Evolutionary conservation across 1,140 invertebrate species (phyloP), one percentile per base, ranked within the genome.

Genomic region (Drosophila athabasca): DNA sequence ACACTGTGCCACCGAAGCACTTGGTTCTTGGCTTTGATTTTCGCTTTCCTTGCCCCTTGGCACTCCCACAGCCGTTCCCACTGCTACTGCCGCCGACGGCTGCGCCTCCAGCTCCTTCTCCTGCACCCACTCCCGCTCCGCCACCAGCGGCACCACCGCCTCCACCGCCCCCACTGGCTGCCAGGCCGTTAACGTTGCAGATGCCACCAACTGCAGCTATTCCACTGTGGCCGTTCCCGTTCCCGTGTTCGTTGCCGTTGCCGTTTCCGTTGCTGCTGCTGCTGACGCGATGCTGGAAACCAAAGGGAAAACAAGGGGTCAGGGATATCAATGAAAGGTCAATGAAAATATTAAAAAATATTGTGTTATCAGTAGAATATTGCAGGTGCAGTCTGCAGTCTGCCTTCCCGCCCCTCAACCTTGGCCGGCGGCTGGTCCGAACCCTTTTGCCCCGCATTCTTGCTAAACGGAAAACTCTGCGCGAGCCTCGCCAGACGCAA

Each of bases 1-100:
- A 94, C 92, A 94, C 92, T 93, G 93, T 93, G 88, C 93, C 93
- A 91, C 90, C 78, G 72, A 91, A 91, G 67, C 90, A 91, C 90
- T 91, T 91, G 85, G 78, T 81, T 50, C 74, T 61, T 55, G 65
- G 59, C 65, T 90, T 91, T 39, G 89, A 83, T 62, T 90, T 90
- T 13, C 89, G 82, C 59, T 88, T 79, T 57, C 46, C 62, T 61
- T 53, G 19, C 17, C 60, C 67, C 51, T 54, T 50, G 15, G 57
- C 45, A 49, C 44, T 67, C 26, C 49, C 53, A 24, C 62, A 66
- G 31, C 53, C 53, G 39, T 46, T 75, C 46, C 61, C 50, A 35
- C 59, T 61, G 50, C 66, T 51, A 45, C 41, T 65, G 48, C 74
- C 65, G 29, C 54, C 44, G 43, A 35, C 57, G 26, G 22, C 39